Conservation (phyloP, 2,797 vertebrate species). For the Hephaestus fuliginosus region DNA sequence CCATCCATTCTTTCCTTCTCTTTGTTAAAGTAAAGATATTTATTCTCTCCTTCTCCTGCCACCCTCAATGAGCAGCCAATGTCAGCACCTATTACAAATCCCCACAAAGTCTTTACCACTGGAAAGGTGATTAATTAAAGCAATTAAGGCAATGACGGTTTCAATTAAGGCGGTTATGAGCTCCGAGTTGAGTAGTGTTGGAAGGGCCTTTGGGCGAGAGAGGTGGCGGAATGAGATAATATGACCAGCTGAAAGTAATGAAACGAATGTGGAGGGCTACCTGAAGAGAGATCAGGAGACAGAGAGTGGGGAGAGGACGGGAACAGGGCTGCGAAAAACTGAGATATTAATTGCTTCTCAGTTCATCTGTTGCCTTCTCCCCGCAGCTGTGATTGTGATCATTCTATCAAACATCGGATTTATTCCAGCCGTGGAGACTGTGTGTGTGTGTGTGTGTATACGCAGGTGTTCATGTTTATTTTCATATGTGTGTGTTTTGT, state of each 20-base stretch:
- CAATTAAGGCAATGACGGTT: conserved; percentile 83
- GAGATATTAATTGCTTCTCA: conserved; percentile 76
- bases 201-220: conserved; percentile 62
- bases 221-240: conserved; percentile 54
- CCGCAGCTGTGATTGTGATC: conserved; percentile 73
- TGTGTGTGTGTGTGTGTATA: background rate
- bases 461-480: background rate
- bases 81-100: conserved; percentile 64
- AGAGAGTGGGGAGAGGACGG: conserved; percentile 35
- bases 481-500: background rate
- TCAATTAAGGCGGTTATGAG: conserved; percentile 81
- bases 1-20: conserved; percentile 6
- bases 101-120: conserved; percentile 65
- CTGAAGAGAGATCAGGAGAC: conserved; percentile 54
- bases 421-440: conserved; percentile 24
- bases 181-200: conserved; percentile 63
- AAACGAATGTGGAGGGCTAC: conserved; percentile 49
- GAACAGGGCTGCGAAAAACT: conserved; percentile 36
- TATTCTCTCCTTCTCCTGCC: conserved; percentile 44
- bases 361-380: conserved; percentile 72
- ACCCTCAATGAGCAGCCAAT: conserved; percentile 50
- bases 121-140: conserved; percentile 83
- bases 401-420: conserved; percentile 66
- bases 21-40: conserved; percentile 46
- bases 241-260: conserved; percentile 60